Percentiles rank a stretch among this genome's conserved stretches.
Evolutionary conservation across 1,140 invertebrate species (phyloP).

Genomic region (Heliconius hewitsoni): DNA sequence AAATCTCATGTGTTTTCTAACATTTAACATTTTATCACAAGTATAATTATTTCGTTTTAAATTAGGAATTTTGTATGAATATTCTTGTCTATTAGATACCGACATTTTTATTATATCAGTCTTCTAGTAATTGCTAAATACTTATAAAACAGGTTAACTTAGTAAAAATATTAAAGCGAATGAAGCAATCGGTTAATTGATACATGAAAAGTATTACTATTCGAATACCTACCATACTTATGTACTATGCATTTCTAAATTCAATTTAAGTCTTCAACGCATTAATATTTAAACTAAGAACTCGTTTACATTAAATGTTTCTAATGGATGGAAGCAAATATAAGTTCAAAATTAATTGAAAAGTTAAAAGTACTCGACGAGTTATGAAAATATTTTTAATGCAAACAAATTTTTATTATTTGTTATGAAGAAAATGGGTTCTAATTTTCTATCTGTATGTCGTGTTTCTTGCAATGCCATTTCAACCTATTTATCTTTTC

Average conservation of each 20-base stretch:
- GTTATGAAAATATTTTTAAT: no score
- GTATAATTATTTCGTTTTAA: not conserved
- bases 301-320: not conserved
- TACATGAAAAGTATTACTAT: no score
- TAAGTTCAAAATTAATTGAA: not conserved
- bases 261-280: not conserved
- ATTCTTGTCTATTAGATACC: not conserved
- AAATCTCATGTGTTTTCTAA: slow-evolving; percentile 12
- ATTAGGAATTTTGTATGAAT: not conserved
- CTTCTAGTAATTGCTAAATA: not conserved
- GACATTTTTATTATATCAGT: not conserved
- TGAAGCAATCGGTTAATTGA: not conserved
- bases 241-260: no score
- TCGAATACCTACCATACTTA: no score
- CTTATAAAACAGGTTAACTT: not conserved
- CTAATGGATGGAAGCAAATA: not conserved
- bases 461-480: no score
- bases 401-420: no score
- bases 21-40: not conserved
- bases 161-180: not conserved
- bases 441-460: no score
- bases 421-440: no score
- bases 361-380: not conserved
- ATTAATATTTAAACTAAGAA: not conserved
- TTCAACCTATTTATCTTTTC: no score